phyloP scores from a whole-genome alignment of 2,797 vertebrate species.

The Chloroceryle amazona region DNA sequence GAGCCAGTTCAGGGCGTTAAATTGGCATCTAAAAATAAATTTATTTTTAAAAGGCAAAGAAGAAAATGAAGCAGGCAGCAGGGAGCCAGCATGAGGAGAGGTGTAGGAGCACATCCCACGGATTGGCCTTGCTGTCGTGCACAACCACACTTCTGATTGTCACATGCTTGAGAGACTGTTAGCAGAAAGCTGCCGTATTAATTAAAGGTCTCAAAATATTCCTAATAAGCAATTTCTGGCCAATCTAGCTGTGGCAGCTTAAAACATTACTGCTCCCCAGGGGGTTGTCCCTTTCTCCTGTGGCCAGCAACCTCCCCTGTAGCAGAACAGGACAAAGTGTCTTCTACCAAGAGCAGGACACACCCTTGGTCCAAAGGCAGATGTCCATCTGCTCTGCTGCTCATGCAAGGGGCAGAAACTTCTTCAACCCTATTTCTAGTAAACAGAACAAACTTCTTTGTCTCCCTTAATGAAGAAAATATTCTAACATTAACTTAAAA shows the following conservation, averaged over 20 bases:
- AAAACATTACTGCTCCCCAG: not conserved
- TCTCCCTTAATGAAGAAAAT: not conserved
- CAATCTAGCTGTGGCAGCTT: conserved; percentile 1
- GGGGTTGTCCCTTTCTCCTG: not conserved
- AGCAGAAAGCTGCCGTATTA: conserved; percentile 46
- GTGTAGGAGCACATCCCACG: not conserved
- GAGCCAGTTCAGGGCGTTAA: not conserved
- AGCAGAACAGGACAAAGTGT: not conserved
- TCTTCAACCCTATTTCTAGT: not conserved
- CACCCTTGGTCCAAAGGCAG: not conserved
- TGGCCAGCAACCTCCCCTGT: not conserved
- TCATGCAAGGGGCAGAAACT: not conserved
- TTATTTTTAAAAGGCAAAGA: not conserved
- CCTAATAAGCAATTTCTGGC: conserved; percentile 41
- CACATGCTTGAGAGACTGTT: not conserved
- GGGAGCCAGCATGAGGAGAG: not conserved
- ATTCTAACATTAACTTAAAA: not conserved
- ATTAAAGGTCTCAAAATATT: conserved; percentile 48
- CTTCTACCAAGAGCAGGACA: not conserved
- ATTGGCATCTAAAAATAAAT: not conserved
- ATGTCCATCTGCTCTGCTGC: not conserved
- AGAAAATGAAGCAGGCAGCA: not conserved
- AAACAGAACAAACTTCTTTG: not conserved
- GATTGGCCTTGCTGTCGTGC: not conserved
- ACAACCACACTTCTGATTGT: not conserved